Percentiles rank a stretch among this genome's conserved stretches.
Evolutionary conservation across 2,888 invertebrate genomes (phyloP).

Genomic region (Operophtera brumata): DNA sequence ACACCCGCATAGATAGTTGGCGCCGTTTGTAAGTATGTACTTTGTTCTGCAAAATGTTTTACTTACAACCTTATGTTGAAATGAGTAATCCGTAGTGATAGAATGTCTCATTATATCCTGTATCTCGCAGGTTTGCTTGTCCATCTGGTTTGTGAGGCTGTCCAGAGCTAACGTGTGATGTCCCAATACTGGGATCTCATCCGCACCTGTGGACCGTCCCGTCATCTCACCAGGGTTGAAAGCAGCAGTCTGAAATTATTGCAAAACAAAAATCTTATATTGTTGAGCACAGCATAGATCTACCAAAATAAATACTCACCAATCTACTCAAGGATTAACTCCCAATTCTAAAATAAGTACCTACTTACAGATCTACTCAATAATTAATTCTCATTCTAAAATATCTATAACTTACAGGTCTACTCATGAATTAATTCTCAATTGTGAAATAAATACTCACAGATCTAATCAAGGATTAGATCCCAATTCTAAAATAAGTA

Average conservation of each 20-base stretch:
- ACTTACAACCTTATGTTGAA: constrained; percentile 60
- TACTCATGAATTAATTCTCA: background rate
- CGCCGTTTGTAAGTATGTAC: too few relatives aligned
- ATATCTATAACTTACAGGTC: background rate
- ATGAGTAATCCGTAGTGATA: constrained; percentile 64
- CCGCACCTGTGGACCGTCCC: constrained; percentile 67
- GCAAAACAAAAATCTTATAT: too few relatives aligned
- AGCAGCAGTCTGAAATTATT: constrained; percentile 51
- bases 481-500: too few relatives aligned
- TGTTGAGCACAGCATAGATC: too few relatives aligned
- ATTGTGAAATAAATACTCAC: too few relatives aligned
- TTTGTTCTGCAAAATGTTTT: background rate
- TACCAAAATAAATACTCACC: too few relatives aligned
- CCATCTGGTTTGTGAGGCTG: constrained; percentile 55
- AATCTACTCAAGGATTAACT: too few relatives aligned
- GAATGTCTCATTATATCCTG: constrained; percentile 68
- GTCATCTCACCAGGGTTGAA: constrained; percentile 74
- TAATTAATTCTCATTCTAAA: too few relatives aligned
- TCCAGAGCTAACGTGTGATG: constrained; percentile 58
- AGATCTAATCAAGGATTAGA: too few relatives aligned
- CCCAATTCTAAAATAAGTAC: too few relatives aligned
- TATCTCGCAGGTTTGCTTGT: constrained; percentile 63
- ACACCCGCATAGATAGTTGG: too few relatives aligned
- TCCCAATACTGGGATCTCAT: constrained; percentile 44
- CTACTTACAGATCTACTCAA: too few relatives aligned